Evolutionary conservation across 2,888 invertebrate species (phyloP).

Genomic region (Lysandra bellargus): DNA sequence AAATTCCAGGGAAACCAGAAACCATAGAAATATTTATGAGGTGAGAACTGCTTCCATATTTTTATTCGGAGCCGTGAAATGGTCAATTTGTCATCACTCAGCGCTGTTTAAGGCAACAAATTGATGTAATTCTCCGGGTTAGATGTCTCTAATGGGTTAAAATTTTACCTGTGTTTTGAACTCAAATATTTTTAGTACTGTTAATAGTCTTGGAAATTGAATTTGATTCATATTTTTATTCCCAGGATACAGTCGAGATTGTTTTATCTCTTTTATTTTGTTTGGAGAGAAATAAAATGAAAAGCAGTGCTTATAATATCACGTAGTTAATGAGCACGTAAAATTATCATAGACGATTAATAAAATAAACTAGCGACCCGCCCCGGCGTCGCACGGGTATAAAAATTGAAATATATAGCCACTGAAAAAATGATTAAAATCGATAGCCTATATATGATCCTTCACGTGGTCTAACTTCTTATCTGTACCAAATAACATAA

Average conservation of each 20-base stretch:
- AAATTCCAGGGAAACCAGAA: not conserved
- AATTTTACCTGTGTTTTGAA: not conserved
- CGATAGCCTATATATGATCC: too few species aligned
- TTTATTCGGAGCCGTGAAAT: conserved; percentile 20
- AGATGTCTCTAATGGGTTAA: conserved; percentile 22
- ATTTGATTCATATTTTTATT: not conserved
- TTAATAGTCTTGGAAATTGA: not conserved
- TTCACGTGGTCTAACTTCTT: too few species aligned
- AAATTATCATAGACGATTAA: too few species aligned
- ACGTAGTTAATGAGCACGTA: too few species aligned
- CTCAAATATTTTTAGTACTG: not conserved
- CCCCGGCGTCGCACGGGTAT: too few species aligned
- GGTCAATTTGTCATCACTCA: conserved; percentile 26
- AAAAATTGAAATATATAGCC: too few species aligned
- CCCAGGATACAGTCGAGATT: not conserved
- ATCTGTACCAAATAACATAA: too few species aligned
- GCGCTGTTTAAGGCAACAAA: conserved; percentile 27
- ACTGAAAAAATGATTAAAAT: too few species aligned
- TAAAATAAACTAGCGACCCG: too few species aligned
- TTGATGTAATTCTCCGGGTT: conserved; percentile 24
- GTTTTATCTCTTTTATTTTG: too few species aligned
- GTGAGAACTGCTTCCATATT: conserved; percentile 21
- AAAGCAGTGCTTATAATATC: too few species aligned
- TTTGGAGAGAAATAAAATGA: too few species aligned
- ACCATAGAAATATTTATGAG: conserved; percentile 16